These are phyloP conservation scores for Macrotrachela quadricornifera DNA, from an alignment of 1,140 invertebrate genomes.

Conservation along the genomic window DNA sequence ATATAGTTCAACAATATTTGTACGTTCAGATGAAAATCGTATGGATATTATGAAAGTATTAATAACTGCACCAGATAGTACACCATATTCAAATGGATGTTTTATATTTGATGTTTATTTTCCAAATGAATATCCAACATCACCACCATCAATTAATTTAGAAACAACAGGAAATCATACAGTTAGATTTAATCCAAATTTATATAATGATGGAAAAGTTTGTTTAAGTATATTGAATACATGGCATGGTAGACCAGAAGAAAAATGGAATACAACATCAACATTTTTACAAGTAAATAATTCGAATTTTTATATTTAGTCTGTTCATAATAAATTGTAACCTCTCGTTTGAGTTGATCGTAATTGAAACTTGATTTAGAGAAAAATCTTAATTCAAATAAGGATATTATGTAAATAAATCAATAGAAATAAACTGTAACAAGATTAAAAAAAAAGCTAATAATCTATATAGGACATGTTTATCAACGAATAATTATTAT, in stretches of 20 bases:
- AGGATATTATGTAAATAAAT: too few relatives aligned
- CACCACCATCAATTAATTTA: conserved; percentile 53
- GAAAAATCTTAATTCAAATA: too few relatives aligned
- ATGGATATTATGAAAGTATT: conserved; percentile 86
- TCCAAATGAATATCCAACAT: conserved; percentile 31
- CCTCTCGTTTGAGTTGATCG: too few relatives aligned
- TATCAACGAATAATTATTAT: too few relatives aligned
- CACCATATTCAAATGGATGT: conserved; percentile 33
- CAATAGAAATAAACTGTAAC: too few relatives aligned
- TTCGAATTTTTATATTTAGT: too few relatives aligned
- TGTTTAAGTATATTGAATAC: conserved; percentile 85
- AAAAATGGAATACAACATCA: conserved; percentile 92
- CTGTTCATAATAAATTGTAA: too few relatives aligned
- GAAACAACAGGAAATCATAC: conserved; percentile 78
- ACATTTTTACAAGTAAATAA: conserved; percentile 58
- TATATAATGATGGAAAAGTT: conserved; percentile 89
- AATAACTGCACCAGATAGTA: conserved; percentile 45
- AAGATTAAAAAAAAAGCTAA: too few relatives aligned
- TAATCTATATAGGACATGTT: too few relatives aligned
- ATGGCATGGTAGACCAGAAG: conserved; percentile 91
- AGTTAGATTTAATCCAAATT: conserved; percentile 84
- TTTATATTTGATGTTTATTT: conserved; percentile 37
- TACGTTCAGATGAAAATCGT: conserved; percentile 73
- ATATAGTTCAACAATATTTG: conserved; percentile 79
- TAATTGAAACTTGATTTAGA: too few relatives aligned